Base-by-base conservation (phyloP, 2,113 vertebrate species). In the Tachuris rubrigastra region DNA sequence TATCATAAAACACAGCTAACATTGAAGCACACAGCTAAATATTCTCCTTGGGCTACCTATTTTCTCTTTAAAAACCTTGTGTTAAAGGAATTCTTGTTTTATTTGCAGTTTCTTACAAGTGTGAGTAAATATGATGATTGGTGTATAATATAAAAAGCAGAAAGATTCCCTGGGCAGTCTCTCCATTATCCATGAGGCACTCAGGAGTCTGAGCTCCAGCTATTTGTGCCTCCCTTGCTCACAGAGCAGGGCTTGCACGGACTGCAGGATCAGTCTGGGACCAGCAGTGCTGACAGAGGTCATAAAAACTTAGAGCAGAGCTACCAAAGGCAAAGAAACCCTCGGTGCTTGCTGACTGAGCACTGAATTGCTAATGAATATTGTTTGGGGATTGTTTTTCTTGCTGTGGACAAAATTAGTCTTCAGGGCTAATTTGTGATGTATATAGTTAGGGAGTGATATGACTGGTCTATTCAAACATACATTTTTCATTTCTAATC, bases 31-130 rank as follows among this genome's bases (percentile, higher is more conserved):
- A 30, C 56, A 63, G 58, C 49, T 75, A 75, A 83, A 78, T 86
- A 91, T 92, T 92, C 93, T 94, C 81, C 7, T 37, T 85, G 60
- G 63, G 76, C 81, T 96, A 85, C 87, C 92, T 95, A 66, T 72
- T 93, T 96, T 88, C 80, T 91, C 80, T 85, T 94, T 56, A 79
- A 76, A 92, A 76, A 14, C 10, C 27, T 21, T 20, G 4, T 56
- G 33, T 35, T 58, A 87, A 91, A 94, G 44, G 56, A 27, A 0
- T 83, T 55, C 69, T 59, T 79, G 16, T 71, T 87, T 93, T 93
- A 52, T 42, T 33, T 78, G 65, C 50, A 44, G 17, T 46, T 89
- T n/a, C 68, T 47, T 33, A 89, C 47, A 52, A 25, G 87, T 27
- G 52, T 35, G 67, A 73, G 60, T 62, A 92, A 86, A 93, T 68